Percentiles rank a stretch among this genome's conserved stretches.
Evolutionary conservation across 2,888 invertebrate species (phyloP).

Genomic region (Andrena flavipes): DNA sequence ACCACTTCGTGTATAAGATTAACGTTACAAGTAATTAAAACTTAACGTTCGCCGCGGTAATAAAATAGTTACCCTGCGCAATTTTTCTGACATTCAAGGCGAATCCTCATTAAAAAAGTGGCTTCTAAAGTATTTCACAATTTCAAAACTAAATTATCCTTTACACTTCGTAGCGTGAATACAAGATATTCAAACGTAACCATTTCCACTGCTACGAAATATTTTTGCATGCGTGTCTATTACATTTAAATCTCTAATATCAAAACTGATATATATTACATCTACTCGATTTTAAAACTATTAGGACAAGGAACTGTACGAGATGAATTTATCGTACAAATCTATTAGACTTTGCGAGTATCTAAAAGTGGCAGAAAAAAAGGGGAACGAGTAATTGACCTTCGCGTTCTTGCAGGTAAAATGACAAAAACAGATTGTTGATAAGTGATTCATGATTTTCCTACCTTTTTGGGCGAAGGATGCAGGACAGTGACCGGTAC

Average conservation of each 20-base stretch:
- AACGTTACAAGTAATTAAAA: conserved; percentile 40
- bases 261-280: conserved; percentile 14
- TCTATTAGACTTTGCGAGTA: background rate
- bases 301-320: background rate
- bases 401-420: conserved; percentile 16
- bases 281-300: background rate
- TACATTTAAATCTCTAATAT: background rate
- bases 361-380: background rate
- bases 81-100: background rate
- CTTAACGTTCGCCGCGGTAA: background rate
- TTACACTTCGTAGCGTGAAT: too few species aligned
- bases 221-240: background rate
- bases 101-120: background rate
- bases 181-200: too few species aligned
- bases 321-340: background rate
- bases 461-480: conserved; percentile 85
- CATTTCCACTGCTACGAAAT: too few species aligned
- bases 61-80: background rate
- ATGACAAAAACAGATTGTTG: conserved; percentile 39
- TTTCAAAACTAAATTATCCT: too few species aligned
- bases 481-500: conserved; percentile 82
- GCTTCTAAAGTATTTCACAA: too few species aligned
- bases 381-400: conserved; percentile 16
- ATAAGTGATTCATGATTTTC: conserved; percentile 59
- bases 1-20: background rate